phyloP scores from a whole-genome alignment of 2,888 invertebrate species.

The Lomographa bimaculata region DNA sequence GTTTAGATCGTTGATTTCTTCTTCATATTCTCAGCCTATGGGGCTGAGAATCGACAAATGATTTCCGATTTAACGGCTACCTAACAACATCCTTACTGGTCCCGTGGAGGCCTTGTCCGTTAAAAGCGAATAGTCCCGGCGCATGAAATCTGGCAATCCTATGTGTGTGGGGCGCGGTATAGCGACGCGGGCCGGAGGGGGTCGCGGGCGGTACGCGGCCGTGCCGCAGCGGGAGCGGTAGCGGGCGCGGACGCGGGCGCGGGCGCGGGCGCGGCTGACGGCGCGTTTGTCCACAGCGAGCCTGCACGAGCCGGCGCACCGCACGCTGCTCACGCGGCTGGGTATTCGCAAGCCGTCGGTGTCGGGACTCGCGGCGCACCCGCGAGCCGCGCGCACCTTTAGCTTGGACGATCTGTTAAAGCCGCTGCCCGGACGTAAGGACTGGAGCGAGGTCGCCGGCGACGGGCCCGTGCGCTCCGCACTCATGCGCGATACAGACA shows the following conservation, averaged over 20 bases:
- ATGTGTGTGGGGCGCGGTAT: slow-evolving; percentile 51
- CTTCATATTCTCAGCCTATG: no score
- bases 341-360: slow-evolving; percentile 95
- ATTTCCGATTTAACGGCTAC: no score
- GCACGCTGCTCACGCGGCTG: slow-evolving; percentile 91
- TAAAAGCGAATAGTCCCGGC: no score
- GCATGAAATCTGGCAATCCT: slow-evolving; percentile 58
- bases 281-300: slow-evolving; percentile 82
- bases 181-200: slow-evolving; percentile 52
- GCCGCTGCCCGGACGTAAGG: slow-evolving; percentile 92
- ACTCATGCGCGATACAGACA: slow-evolving; percentile 29
- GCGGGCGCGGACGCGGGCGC: slow-evolving; percentile 32
- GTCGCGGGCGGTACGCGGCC: slow-evolving; percentile 57
- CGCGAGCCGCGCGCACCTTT: slow-evolving; percentile 91
- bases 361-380: slow-evolving; percentile 89
- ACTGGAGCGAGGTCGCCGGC: slow-evolving; percentile 65
- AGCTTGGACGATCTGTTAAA: slow-evolving; percentile 95
- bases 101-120: no score
- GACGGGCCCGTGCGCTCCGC: slow-evolving; percentile 71
- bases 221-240: slow-evolving; percentile 56
- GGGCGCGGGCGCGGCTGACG: slow-evolving; percentile 38
- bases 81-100: no score
- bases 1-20: no score
- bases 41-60: no score
- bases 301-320: slow-evolving; percentile 77